Evolutionary conservation across 2,888 invertebrate genomes (phyloP).

Genomic region (Ichneumon xanthorius): DNA sequence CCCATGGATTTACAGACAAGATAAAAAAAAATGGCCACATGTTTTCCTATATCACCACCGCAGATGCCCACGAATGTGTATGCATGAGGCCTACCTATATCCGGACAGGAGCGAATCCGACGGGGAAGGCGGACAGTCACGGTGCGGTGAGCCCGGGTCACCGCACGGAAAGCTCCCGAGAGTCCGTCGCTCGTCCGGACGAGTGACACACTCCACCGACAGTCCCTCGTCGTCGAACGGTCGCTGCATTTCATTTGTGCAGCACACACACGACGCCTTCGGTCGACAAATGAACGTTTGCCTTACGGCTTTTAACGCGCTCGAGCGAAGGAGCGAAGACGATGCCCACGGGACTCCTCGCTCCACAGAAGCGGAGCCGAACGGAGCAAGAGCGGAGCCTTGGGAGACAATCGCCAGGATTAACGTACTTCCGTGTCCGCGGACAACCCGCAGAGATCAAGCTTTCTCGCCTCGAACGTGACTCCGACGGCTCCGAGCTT

Average conservation of each 20-base stretch:
- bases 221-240: conserved; percentile 3
- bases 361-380: background rate
- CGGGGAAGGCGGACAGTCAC: background rate
- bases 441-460: conserved; percentile 9
- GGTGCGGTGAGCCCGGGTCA: conserved; percentile 45
- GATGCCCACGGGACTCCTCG: conserved; percentile 25
- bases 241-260: conserved; percentile 22
- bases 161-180: conserved; percentile 41
- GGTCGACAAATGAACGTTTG: conserved; percentile 67
- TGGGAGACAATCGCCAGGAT: conserved; percentile 39
- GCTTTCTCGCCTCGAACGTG: conserved; percentile 11
- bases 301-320: conserved; percentile 63
- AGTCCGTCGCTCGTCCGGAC: conserved; percentile 7
- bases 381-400: conserved; percentile 3
- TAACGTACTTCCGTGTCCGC: conserved; percentile 17
- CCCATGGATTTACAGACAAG: too few species aligned
- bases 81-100: background rate
- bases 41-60: too few species aligned
- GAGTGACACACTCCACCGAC: background rate
- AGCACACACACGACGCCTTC: background rate
- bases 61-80: too few species aligned
- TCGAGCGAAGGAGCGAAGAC: conserved; percentile 15
- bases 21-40: too few species aligned
- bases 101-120: background rate
- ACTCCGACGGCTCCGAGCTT: conserved; percentile 5